These are phyloP conservation scores for Apostichopus leukothele DNA, from an alignment of 53 echinoderm and acorn worm species.

Conservation along the genomic window DNA sequence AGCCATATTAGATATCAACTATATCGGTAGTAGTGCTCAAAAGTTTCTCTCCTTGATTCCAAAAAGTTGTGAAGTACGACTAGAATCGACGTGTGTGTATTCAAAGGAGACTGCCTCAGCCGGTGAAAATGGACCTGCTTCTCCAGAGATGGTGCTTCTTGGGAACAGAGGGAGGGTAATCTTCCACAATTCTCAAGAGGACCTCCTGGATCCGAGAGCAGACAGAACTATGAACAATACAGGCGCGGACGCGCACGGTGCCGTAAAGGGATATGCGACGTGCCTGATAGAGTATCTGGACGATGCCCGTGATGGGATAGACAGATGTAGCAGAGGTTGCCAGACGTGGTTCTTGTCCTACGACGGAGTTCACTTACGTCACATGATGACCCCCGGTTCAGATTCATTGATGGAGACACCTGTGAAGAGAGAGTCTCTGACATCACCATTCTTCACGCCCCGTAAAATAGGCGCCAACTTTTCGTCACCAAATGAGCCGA, in stretches of 20 bases:
- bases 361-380: slow-evolving; percentile 74
- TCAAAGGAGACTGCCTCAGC: slow-evolving; percentile 2
- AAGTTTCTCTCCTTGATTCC: slow-evolving; percentile 85
- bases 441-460: not conserved
- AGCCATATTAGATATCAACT: slow-evolving; percentile 79
- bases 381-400: not conserved
- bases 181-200: slow-evolving; percentile 58
- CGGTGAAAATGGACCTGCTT: not conserved
- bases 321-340: slow-evolving; percentile 62
- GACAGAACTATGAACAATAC: slow-evolving; percentile 48
- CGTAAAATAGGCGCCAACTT: not conserved
- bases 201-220: not conserved
- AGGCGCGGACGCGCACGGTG: slow-evolving; percentile 33
- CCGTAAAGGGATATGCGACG: slow-evolving; percentile 65
- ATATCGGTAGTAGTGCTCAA: slow-evolving; percentile 75
- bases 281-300: slow-evolving; percentile 88
- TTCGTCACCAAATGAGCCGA: not conserved
- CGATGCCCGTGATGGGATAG: slow-evolving; percentile 77
- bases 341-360: slow-evolving; percentile 76
- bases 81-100: not conserved
- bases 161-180: slow-evolving; percentile 58
- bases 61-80: slow-evolving; percentile 55
- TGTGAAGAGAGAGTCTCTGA: not conserved
- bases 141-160: slow-evolving; percentile 46
- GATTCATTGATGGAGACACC: slow-evolving; percentile 18